Evolutionary conservation across 2,797 vertebrate species (phyloP).

Genomic region (Myotis vivesi): DNA sequence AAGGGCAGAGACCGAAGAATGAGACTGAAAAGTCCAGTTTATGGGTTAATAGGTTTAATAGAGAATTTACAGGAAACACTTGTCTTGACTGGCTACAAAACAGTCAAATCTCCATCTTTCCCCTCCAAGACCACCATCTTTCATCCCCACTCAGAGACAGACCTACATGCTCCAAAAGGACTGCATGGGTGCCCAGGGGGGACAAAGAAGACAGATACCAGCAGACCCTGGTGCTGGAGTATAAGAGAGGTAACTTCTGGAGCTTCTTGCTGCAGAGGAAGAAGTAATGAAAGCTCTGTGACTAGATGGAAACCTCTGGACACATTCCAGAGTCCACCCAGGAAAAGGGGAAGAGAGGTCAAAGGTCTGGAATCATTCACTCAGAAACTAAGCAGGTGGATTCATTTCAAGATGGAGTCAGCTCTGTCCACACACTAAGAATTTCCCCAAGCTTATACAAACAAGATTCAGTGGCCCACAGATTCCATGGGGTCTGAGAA

Average conservation of each 20-base stretch:
- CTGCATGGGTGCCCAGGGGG: not conserved
- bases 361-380: not conserved
- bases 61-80: not conserved
- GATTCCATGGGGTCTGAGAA: not conserved
- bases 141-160: not conserved
- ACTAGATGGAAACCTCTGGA: not conserved
- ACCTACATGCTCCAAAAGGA: not conserved
- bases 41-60: not conserved
- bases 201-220: not conserved
- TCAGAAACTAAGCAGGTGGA: not conserved
- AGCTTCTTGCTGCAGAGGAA: not conserved
- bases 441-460: not conserved
- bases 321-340: not conserved
- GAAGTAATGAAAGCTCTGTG: not conserved
- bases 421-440: not conserved
- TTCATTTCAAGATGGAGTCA: not conserved
- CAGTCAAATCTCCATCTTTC: not conserved
- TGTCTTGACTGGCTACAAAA: not conserved
- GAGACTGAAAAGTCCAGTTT: not conserved
- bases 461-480: not conserved
- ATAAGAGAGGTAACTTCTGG: not conserved
- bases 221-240: not conserved
- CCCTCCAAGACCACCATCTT: not conserved
- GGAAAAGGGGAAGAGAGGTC: not conserved
- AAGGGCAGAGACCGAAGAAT: not conserved